Evolutionary conservation across 2,113 vertebrate genomes (phyloP).

Genomic region (Psammodynastes pulverulentus): DNA sequence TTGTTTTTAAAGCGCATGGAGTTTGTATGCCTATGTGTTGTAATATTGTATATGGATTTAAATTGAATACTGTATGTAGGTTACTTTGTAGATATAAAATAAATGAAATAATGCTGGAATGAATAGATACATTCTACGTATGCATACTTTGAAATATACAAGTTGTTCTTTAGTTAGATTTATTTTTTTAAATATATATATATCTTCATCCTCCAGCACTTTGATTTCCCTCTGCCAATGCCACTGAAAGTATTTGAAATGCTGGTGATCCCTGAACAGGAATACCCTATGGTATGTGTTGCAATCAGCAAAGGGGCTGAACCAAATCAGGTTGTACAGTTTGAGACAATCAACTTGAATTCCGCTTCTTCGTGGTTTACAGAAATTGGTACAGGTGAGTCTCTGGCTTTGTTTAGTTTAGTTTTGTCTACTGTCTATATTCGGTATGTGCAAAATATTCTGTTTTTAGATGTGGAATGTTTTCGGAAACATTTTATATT

Average conservation of each 20-base stretch:
- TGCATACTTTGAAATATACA: background rate
- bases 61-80: background rate
- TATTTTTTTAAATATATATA: fast-evolving
- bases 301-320: constrained; percentile 86
- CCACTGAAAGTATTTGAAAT: constrained; percentile 97
- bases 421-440: background rate
- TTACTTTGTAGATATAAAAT: background rate
- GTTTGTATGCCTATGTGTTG: too few species aligned
- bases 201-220: constrained; percentile 76
- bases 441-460: background rate
- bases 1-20: background rate
- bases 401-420: background rate
- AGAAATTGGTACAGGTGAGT: constrained; percentile 85
- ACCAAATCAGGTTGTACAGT: constrained; percentile 87
- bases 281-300: constrained; percentile 95
- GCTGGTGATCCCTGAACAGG: constrained; percentile 96
- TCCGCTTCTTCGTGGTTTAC: constrained; percentile 99
- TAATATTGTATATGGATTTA: background rate
- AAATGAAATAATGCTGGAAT: background rate
- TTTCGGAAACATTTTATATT: background rate
- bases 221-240: constrained; percentile 95
- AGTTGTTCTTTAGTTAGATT: background rate
- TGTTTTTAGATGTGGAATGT: background rate
- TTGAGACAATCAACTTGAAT: constrained; percentile 99
- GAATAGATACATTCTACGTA: background rate